A percentile compares a stretch with the other conserved stretches of the same genome.
Conservation (phyloP, 2,113 vertebrate species). For the Baryphthengus martii region DNA sequence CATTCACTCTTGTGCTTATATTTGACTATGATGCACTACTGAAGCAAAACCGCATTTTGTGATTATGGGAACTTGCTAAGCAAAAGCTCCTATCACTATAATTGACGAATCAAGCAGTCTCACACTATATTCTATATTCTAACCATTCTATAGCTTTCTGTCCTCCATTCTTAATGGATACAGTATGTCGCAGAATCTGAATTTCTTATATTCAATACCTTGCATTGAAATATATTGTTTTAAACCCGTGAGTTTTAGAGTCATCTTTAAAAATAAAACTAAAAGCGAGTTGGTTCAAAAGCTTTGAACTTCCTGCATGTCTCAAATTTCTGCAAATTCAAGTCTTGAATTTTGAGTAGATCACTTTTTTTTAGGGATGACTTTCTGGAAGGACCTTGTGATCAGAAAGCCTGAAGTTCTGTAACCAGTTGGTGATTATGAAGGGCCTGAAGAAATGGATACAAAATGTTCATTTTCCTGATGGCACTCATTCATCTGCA, state of each 20-base stretch:
- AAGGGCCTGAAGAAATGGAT: background rate
- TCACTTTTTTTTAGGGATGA: background rate
- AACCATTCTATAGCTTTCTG: background rate
- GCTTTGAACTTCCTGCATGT: background rate
- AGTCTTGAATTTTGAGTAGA: background rate
- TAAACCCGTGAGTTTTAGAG: background rate
- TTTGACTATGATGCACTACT: background rate
- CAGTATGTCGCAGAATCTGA: background rate
- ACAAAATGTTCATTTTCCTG: background rate
- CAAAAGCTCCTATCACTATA: background rate
- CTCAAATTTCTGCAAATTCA: background rate
- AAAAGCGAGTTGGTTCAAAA: background rate
- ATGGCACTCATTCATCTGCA: background rate
- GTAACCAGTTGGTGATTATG: background rate
- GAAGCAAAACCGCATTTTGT: background rate
- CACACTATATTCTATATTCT: background rate
- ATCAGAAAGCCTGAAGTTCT: background rate
- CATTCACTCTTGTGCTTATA: background rate
- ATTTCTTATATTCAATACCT: background rate
- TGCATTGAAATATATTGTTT: background rate
- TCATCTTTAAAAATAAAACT: background rate
- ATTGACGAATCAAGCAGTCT: background rate
- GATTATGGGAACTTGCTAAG: background rate
- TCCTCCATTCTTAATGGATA: background rate
- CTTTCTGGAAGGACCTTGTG: background rate